A percentile compares a stretch with the other conserved stretches of the same genome.
These are phyloP conservation scores for Ligdia adustata DNA, from an alignment of 2,888 invertebrate genomes.

Conservation along the genomic window DNA sequence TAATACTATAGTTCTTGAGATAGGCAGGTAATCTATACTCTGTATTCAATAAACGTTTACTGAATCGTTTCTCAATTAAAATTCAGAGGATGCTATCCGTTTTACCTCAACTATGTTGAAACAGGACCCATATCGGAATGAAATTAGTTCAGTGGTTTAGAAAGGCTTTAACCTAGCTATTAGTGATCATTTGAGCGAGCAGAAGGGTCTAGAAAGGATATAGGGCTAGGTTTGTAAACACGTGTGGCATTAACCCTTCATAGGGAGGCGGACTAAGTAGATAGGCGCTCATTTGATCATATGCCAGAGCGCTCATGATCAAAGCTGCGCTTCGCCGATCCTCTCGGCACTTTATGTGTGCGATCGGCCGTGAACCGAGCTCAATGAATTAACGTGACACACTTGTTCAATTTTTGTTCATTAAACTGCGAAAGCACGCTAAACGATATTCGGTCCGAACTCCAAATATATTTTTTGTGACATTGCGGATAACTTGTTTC, in stretches of 20 bases:
- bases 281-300: constrained; percentile 69
- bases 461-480: too few species aligned
- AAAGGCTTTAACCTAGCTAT: constrained; percentile 3
- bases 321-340: constrained; percentile 61
- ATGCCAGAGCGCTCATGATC: constrained; percentile 76
- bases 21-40: too few species aligned
- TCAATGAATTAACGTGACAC: constrained; percentile 74
- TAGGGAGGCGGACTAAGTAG: constrained; percentile 54
- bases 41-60: too few species aligned
- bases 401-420: constrained; percentile 56
- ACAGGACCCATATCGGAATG: constrained; percentile 10
- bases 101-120: background rate
- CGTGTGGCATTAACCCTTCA: constrained; percentile 45
- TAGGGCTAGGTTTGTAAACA: constrained; percentile 40
- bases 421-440: constrained; percentile 16
- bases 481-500: too few species aligned
- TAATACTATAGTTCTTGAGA: too few species aligned
- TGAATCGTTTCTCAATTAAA: background rate
- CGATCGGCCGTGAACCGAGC: constrained; percentile 68
- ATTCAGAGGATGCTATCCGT: background rate
- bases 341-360: constrained; percentile 48
- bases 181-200: constrained; percentile 5
- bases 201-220: constrained; percentile 19
- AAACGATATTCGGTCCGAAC: constrained; percentile 1
- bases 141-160: constrained; percentile 23